Percentiles rank a stretch among this genome's conserved stretches.
phyloP scores from a whole-genome alignment of 2,888 invertebrate species.

The Meliscaeva auricollis region DNA sequence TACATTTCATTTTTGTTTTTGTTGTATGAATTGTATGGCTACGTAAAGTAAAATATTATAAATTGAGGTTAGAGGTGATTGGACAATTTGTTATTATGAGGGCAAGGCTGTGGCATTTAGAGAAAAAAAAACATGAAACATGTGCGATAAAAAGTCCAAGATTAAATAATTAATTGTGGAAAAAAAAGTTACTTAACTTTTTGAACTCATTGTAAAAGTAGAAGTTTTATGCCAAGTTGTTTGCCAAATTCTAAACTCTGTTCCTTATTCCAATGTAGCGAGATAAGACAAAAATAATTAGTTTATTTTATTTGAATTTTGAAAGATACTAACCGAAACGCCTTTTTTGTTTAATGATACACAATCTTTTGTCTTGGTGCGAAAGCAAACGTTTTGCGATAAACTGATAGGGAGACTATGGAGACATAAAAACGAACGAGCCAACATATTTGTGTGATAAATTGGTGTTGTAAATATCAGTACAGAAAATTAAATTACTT shows the following conservation, averaged over 20 bases:
- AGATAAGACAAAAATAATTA: background rate
- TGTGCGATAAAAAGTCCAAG: conserved; percentile 12
- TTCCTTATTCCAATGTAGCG: background rate
- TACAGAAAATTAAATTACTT: too few species aligned
- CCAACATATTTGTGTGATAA: too few species aligned
- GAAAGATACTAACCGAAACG: background rate
- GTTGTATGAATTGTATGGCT: background rate
- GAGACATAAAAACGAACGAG: background rate
- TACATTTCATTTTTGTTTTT: background rate
- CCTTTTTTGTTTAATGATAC: too few species aligned
- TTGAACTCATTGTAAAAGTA: background rate
- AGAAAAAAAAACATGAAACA: background rate
- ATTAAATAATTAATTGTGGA: conserved; percentile 15
- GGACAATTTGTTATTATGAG: conserved; percentile 48
- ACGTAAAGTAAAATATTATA: background rate
- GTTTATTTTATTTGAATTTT: background rate
- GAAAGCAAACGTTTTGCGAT: too few species aligned
- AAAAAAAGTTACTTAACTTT: conserved; percentile 2
- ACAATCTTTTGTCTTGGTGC: too few species aligned
- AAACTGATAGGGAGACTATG: background rate
- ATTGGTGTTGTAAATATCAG: too few species aligned
- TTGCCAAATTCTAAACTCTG: background rate
- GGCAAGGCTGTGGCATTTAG: conserved; percentile 53
- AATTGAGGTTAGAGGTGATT: conserved; percentile 67
- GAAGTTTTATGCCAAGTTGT: background rate